Percentiles rank a stretch among this genome's conserved stretches.
phyloP scores from a whole-genome alignment of 2,113 vertebrate genomes.

The Oncorhynchus tshawytscha region DNA sequence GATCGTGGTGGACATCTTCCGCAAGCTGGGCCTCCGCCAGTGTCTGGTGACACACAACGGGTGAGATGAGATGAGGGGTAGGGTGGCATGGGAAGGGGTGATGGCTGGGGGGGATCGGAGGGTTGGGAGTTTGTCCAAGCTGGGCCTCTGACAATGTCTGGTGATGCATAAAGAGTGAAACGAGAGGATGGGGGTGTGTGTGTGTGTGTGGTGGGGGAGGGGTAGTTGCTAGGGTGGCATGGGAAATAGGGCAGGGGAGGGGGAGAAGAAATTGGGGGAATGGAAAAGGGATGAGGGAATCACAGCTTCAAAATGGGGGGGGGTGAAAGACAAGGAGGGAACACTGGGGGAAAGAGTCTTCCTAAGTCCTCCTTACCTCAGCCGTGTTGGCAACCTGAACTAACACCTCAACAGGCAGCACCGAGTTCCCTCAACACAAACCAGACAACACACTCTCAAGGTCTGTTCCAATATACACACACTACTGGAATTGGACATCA shows the following conservation, averaged over 20 bases:
- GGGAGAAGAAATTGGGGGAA: not conserved
- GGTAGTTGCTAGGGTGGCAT: not conserved
- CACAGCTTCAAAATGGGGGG: not conserved
- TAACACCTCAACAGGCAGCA: not conserved
- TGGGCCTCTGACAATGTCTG: too few species aligned
- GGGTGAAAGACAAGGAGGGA: not conserved
- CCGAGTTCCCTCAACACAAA: not conserved
- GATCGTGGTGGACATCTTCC: constrained; percentile 99
- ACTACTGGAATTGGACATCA: not conserved
- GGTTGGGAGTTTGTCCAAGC: too few species aligned
- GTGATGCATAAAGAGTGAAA: too few species aligned
- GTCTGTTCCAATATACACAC: too few species aligned
- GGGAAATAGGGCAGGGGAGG: too few species aligned
- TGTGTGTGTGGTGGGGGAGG: not conserved
- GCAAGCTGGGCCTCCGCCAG: constrained; percentile 96
- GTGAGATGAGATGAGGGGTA: constrained; percentile 65
- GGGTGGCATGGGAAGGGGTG: not conserved
- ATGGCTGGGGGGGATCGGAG: not conserved
- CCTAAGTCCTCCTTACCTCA: not conserved
- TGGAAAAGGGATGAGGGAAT: not conserved
- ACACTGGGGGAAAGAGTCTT: not conserved
- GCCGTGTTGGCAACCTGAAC: too few species aligned
- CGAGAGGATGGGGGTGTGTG: not conserved
- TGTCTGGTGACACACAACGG: constrained; percentile 99
- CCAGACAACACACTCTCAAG: not conserved